phyloP scores from a whole-genome alignment of 2,888 invertebrate species.

The Nomada hirtipes region DNA sequence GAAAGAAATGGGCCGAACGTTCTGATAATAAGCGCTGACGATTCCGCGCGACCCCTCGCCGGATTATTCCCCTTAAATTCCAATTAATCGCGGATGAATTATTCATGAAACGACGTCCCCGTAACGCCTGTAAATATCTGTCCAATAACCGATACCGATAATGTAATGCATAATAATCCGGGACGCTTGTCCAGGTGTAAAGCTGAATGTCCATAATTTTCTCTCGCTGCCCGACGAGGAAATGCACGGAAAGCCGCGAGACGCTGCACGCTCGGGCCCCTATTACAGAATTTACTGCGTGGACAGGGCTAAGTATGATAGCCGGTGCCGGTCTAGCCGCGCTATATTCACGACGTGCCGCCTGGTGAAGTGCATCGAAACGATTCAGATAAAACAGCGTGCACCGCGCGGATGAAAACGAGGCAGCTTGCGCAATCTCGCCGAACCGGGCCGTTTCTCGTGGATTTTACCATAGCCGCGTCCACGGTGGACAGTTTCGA shows the following conservation, averaged over 20 bases:
- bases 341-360: conserved; percentile 24
- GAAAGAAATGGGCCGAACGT: background rate
- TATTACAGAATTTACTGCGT: conserved; percentile 62
- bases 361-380: conserved; percentile 32
- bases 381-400: conserved; percentile 50
- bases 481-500: no score
- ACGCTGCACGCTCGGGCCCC: conserved; percentile 39
- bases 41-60: conserved; percentile 22
- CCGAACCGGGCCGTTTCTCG: conserved; percentile 36
- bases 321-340: conserved; percentile 36
- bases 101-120: conserved; percentile 55
- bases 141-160: conserved; percentile 62
- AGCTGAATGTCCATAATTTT: conserved; percentile 66
- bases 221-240: conserved; percentile 45
- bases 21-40: conserved; percentile 19
- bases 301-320: conserved; percentile 60
- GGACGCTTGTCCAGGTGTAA: conserved; percentile 58
- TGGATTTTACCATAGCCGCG: background rate
- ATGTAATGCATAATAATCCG: conserved; percentile 62
- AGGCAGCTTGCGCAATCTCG: conserved; percentile 37
- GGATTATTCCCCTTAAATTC: conserved; percentile 33
- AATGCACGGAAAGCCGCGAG: conserved; percentile 42
- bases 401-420: conserved; percentile 25
- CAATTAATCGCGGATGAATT: conserved; percentile 60
- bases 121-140: conserved; percentile 54